Percentiles rank a stretch among this genome's conserved stretches.
phyloP scores from a whole-genome alignment of 1,140 invertebrate species.

The Megathymus violae region DNA sequence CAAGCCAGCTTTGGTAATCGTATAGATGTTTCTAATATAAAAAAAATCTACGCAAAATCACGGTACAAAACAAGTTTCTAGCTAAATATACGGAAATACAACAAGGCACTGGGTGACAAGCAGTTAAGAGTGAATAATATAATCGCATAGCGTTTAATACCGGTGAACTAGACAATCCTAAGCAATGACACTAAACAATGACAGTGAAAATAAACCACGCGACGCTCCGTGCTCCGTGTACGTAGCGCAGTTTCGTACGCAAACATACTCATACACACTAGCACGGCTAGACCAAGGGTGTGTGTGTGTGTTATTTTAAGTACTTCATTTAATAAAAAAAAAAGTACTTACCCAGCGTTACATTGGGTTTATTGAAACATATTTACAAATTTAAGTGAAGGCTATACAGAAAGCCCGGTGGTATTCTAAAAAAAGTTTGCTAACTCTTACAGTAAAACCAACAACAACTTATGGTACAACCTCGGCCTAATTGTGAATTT shows the following conservation, averaged over 20 bases:
- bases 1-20: background rate
- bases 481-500: conserved; percentile 28
- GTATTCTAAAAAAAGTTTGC: conserved; percentile 30
- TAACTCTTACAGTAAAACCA: conserved; percentile 15
- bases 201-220: conserved; percentile 12
- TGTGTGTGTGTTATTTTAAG: no score
- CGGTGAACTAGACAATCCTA: conserved; percentile 20
- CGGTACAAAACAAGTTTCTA: background rate
- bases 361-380: no score
- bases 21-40: background rate
- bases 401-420: conserved; percentile 4
- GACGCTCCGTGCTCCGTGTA: background rate
- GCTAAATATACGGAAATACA: background rate
- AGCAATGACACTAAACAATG: conserved; percentile 20
- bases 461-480: conserved; percentile 8
- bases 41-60: background rate
- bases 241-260: conserved; percentile 6
- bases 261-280: background rate
- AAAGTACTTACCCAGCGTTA: no score
- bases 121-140: background rate
- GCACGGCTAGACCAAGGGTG: no score
- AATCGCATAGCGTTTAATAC: conserved; percentile 17
- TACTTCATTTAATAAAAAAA: no score
- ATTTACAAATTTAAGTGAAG: conserved; percentile 2
- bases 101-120: background rate